Conservation (phyloP, 2,888 invertebrate genomes). For the Ptychoptera contaminata region DNA sequence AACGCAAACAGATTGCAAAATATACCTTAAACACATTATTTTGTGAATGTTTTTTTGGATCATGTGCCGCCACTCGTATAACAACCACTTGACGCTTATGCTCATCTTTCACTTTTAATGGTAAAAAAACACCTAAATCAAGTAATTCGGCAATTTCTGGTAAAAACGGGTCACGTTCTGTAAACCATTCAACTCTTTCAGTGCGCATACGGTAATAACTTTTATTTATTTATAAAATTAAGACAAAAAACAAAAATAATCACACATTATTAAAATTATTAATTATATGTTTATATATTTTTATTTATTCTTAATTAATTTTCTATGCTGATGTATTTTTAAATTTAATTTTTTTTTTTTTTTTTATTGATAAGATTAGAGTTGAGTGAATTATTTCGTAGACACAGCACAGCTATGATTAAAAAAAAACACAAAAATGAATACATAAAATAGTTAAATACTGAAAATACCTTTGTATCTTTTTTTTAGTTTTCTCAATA, state of each 20-base stretch:
- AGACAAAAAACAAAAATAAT: neutral
- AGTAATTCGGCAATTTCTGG: conserved; percentile 40
- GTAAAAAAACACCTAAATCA: conserved; percentile 41
- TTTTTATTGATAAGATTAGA: neutral
- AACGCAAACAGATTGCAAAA: conserved; percentile 13
- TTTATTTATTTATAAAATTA: too few relatives aligned
- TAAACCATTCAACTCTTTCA: conserved; percentile 43
- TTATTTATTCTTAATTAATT: neutral
- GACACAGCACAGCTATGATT: neutral
- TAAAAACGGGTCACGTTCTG: conserved; percentile 38
- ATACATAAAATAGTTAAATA: neutral
- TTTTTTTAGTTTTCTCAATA: conserved; percentile 37
- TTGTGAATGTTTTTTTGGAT: conserved; percentile 38
- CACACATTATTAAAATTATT: neutral
- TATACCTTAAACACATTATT: conserved; percentile 42
- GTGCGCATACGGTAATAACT: conserved; percentile 38
- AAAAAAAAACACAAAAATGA: neutral
- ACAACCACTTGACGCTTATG: conserved; percentile 40
- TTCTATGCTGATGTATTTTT: neutral
- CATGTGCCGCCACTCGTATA: conserved; percentile 40
- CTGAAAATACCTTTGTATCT: conserved; percentile 31
- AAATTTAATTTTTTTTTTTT: neutral
- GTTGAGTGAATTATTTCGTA: neutral
- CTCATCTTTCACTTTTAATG: conserved; percentile 33
- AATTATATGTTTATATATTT: neutral